Evolutionary conservation across 2,797 vertebrate genomes (phyloP).

Genomic region (Hephaestus fuliginosus): DNA sequence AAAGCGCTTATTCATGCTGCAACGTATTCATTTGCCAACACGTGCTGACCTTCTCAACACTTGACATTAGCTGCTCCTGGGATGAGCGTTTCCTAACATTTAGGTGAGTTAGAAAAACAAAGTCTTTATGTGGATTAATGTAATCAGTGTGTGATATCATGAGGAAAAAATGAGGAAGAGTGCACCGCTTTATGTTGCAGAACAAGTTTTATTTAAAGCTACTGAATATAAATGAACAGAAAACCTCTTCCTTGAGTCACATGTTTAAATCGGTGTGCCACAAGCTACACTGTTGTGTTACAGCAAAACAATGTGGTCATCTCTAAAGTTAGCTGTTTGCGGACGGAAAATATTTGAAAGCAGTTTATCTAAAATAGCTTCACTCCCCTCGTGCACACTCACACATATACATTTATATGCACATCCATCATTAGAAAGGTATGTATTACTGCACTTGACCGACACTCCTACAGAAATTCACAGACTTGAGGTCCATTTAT

Average conservation of each 20-base stretch:
- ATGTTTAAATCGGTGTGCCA: background rate
- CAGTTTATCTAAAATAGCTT: constrained; percentile 1
- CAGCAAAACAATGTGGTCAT: constrained; percentile 19
- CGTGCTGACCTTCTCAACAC: constrained; percentile 23
- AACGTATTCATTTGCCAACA: constrained; percentile 47
- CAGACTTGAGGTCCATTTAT: background rate
- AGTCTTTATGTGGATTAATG: background rate
- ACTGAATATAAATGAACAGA: background rate
- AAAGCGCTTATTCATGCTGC: constrained; percentile 51
- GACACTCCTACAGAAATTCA: constrained; percentile 1
- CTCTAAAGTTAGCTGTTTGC: constrained; percentile 18
- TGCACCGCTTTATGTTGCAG: background rate
- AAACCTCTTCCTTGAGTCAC: background rate
- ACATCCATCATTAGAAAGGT: background rate
- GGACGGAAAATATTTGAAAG: constrained; percentile 25
- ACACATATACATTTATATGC: background rate
- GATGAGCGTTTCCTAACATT: background rate
- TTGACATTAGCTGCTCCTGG: constrained; percentile 8
- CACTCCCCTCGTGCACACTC: background rate
- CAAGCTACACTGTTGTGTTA: background rate
- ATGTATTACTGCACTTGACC: constrained; percentile 10
- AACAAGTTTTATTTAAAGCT: background rate
- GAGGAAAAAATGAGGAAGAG: background rate
- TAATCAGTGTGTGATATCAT: background rate
- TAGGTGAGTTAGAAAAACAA: background rate